These are phyloP conservation scores for Turritopsis rubra DNA, from an alignment of 30 jellyfish, hydroid and myxozoan species.

Conservation along the genomic window DNA sequence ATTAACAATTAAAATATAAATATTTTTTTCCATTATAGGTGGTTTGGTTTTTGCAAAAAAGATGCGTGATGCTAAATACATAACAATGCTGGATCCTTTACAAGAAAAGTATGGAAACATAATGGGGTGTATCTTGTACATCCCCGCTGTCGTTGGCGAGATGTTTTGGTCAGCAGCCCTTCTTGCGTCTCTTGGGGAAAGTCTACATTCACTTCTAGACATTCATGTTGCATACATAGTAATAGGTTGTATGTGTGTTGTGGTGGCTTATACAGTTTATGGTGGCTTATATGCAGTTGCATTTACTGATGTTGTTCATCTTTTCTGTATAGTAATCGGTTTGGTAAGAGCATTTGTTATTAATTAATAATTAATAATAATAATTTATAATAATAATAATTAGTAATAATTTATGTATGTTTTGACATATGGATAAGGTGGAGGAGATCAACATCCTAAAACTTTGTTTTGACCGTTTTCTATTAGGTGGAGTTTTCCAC, in stretches of 20 bases:
- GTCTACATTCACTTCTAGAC: constrained; percentile 66
- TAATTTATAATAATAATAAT: too few relatives aligned
- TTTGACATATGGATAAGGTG: too few relatives aligned
- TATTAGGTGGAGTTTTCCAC: too few relatives aligned
- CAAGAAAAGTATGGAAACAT: constrained; percentile 78
- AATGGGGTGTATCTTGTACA: constrained; percentile 81
- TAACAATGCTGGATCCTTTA: constrained; percentile 92
- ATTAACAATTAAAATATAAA: too few relatives aligned
- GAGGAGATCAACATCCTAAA: too few relatives aligned
- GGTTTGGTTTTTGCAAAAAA: constrained; percentile 76
- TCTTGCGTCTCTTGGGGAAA: constrained; percentile 85
- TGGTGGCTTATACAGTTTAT: constrained; percentile 75
- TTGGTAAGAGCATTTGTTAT: constrained; percentile 51
- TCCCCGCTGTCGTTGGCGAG: constrained; percentile 94
- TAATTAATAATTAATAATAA: too few relatives aligned
- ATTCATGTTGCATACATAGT: constrained; percentile 68
- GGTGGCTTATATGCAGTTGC: constrained; percentile 97
- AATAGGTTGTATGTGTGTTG: constrained; percentile 59
- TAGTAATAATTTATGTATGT: too few relatives aligned
- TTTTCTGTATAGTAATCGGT: constrained; percentile 73
- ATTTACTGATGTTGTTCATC: constrained; percentile 80
- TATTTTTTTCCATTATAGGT: constrained; percentile 38
- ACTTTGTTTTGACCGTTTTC: neutral
- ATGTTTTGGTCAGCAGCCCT: constrained; percentile 96
- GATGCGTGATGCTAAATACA: constrained; percentile 81